Conservation (phyloP, 2,888 invertebrate species). For the Phymatocera aterrima region DNA sequence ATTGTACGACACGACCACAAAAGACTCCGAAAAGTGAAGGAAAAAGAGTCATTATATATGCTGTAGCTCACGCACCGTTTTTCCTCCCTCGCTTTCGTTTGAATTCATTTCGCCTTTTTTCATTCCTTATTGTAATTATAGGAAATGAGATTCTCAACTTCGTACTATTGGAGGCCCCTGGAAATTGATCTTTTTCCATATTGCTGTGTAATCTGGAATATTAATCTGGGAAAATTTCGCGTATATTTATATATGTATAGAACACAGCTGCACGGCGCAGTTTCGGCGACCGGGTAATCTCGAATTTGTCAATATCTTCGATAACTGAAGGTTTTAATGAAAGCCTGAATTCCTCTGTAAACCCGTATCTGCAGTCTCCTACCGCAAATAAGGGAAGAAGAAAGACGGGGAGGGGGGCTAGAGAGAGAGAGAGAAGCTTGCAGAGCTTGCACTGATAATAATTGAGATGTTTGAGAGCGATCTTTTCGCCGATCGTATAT, state of each 20-base stretch:
- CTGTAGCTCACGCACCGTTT: neutral
- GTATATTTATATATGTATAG: no score
- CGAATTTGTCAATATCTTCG: neutral
- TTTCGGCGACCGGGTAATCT: neutral
- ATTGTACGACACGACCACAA: neutral
- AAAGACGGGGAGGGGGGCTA: no score
- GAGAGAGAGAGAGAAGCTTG: no score
- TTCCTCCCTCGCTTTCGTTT: neutral
- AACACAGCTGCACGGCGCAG: neutral
- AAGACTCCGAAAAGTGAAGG: neutral
- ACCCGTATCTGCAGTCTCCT: neutral
- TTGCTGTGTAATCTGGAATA: neutral
- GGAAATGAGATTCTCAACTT: neutral
- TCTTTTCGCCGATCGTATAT: neutral
- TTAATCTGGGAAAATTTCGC: neutral
- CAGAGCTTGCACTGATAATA: neutral
- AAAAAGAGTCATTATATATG: neutral
- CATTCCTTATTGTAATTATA: neutral
- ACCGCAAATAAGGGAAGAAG: neutral
- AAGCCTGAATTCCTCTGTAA: neutral
- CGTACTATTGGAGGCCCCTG: neutral
- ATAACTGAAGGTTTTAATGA: neutral
- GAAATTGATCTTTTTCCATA: neutral
- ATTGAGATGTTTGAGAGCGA: constrained; percentile 1
- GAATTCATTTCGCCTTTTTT: neutral